A percentile compares a stretch with the other conserved stretches of the same genome.
Evolutionary conservation across 2,113 vertebrate genomes (phyloP).

Genomic region (Falco punctatus): DNA sequence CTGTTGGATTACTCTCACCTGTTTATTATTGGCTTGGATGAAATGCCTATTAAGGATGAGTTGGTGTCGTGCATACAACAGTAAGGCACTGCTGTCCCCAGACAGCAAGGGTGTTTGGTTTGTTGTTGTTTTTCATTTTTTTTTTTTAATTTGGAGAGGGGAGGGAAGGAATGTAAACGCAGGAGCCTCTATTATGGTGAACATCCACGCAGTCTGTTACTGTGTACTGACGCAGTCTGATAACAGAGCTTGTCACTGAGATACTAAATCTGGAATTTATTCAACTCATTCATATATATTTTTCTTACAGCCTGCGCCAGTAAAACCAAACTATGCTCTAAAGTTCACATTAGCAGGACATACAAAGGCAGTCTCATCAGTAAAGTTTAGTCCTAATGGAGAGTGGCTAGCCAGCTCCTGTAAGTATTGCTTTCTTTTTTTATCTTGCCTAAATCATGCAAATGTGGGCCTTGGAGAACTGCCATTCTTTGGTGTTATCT

Average conservation of each 20-base stretch:
- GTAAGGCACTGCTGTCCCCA: neutral
- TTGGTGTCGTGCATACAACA: neutral
- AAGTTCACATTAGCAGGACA: slow-evolving; percentile 98
- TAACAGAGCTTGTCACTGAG: neutral
- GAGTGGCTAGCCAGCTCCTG: slow-evolving; percentile 99
- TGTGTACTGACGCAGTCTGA: neutral
- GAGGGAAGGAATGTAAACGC: neutral
- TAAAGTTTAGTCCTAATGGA: slow-evolving; percentile 97
- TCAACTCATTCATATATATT: accelerated
- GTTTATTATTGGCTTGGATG: neutral
- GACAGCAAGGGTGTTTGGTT: neutral
- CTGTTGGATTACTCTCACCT: neutral
- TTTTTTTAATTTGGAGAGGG: neutral
- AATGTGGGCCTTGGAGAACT: neutral
- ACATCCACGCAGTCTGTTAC: accelerated
- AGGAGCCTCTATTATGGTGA: neutral
- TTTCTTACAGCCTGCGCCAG: slow-evolving; percentile 87
- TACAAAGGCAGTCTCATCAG: slow-evolving; percentile 97
- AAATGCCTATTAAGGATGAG: neutral
- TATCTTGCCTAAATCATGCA: neutral
- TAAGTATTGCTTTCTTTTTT: slow-evolving; percentile 74
- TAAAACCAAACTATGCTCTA: slow-evolving; percentile 96
- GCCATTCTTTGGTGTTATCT: neutral
- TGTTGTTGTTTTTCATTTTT: neutral
- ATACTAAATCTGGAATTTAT: neutral